phyloP scores from a whole-genome alignment of 2,888 invertebrate genomes.

The Polydrusus tereticollis region DNA sequence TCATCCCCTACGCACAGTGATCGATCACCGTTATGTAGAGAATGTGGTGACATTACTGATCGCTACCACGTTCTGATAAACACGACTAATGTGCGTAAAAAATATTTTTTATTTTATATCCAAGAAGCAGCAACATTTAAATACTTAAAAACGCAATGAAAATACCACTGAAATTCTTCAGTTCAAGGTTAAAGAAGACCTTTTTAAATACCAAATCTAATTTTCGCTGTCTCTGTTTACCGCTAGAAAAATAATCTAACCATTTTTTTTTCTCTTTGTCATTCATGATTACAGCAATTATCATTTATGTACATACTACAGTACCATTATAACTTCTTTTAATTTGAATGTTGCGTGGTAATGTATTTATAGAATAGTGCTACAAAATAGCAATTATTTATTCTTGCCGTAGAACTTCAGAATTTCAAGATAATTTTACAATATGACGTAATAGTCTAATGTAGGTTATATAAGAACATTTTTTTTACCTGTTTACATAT shows the following conservation, averaged over 20 bases:
- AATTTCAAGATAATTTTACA: neutral
- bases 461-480: neutral
- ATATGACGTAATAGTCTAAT: neutral
- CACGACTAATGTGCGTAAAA: too few relatives aligned
- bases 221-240: neutral
- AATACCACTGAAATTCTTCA: neutral
- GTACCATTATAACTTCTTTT: neutral
- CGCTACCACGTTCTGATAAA: too few relatives aligned
- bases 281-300: neutral
- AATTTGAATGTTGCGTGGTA: neutral
- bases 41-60: too few relatives aligned
- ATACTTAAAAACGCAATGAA: too few relatives aligned
- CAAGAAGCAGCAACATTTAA: too few relatives aligned
- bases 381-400: neutral
- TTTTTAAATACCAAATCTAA: conserved; percentile 5
- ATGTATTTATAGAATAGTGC: too few relatives aligned
- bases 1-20: too few relatives aligned
- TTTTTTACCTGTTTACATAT: conserved; percentile 5
- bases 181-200: conserved; percentile 1
- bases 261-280: neutral
- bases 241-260: neutral
- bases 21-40: too few relatives aligned
- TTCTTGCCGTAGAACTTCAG: neutral
- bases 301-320: neutral
- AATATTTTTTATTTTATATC: too few relatives aligned